Percentiles rank a stretch among this genome's conserved stretches.
phyloP scores from a whole-genome alignment of 2,888 invertebrate species.

The Loripinus fragilis region DNA sequence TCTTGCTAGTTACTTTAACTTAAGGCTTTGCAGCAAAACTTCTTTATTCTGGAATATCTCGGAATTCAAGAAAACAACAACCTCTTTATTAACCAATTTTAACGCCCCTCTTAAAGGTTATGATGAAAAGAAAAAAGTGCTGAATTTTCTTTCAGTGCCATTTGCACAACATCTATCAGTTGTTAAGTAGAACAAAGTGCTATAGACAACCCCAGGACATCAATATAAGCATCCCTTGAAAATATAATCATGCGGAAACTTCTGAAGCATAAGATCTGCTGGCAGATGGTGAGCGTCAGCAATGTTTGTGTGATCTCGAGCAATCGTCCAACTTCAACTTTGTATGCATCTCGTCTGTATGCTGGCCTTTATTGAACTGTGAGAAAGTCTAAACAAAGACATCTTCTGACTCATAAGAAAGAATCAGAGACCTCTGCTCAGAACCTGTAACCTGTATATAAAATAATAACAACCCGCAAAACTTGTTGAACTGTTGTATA shows the following conservation, averaged over 20 bases:
- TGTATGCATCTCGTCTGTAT: not conserved
- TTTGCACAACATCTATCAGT: not conserved
- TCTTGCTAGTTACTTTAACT: too few relatives aligned
- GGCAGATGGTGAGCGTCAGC: conserved; percentile 1
- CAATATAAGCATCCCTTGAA: not conserved
- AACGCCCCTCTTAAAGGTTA: too few relatives aligned
- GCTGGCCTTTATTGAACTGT: not conserved
- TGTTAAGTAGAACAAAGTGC: not conserved
- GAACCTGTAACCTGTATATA: not conserved
- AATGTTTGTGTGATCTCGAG: not conserved
- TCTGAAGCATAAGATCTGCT: not conserved
- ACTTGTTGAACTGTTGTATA: not conserved
- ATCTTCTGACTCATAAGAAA: conserved; percentile 7
- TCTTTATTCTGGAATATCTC: too few relatives aligned
- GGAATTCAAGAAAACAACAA: too few relatives aligned
- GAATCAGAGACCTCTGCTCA: conserved; percentile 9
- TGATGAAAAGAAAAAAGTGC: too few relatives aligned
- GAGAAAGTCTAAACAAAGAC: not conserved
- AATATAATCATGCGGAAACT: not conserved
- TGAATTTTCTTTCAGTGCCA: too few relatives aligned
- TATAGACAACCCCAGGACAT: not conserved
- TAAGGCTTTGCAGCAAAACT: too few relatives aligned
- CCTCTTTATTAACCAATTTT: too few relatives aligned
- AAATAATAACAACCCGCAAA: not conserved
- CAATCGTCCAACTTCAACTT: conserved; percentile 1